Evolutionary conservation across 2,888 invertebrate species (phyloP), one percentile per base, ranked within the genome.

Genomic region (Erebia epiphron): DNA sequence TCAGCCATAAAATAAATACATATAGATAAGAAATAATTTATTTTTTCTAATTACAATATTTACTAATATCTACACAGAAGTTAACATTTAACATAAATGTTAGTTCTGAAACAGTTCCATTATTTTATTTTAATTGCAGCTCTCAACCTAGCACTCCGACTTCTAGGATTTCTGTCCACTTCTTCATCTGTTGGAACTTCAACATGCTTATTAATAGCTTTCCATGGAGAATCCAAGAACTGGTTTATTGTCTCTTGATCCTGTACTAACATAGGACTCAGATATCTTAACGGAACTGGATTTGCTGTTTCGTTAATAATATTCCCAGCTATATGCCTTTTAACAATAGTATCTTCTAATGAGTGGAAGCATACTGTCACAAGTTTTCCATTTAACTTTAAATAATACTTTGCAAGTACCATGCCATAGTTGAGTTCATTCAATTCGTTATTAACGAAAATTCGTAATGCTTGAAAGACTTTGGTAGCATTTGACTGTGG

Each of bases 371-470:
- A 96, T 56, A 99, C 95, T 0, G 97, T 96, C 0, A 97, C 96
- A 72, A 99, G 85, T 72, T 95, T 94, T 0, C 99, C 99, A 52
- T 96, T 95, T 0, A 95, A 87, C 89, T 97, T 97, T 26, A 99
- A 93, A 81, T 95, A 97, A 82, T 94, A 94, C 74, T 96, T 95
- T 0, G 98, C 97, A 68, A 98, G 80, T 35, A 97, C 85, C 87
- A 99, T 95, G 0, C 96, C 98, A 85, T 97, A 97, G 91, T 98
- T 97, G 1, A 99, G 95, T 93, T 99, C 98, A 86, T 99, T 99
- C 0, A 99, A 90, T 91, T 99, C 99, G 86, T 99, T 97, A 84
- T 99, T 99, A 0, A 99, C 97, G 88, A 99, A 98, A 80, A 99
- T 99, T 73, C 99, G 94, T 73, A 99, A 86, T 0, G 99, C 99